Base-by-base conservation (phyloP, 2,888 invertebrate species). In the Fragum fragum region DNA sequence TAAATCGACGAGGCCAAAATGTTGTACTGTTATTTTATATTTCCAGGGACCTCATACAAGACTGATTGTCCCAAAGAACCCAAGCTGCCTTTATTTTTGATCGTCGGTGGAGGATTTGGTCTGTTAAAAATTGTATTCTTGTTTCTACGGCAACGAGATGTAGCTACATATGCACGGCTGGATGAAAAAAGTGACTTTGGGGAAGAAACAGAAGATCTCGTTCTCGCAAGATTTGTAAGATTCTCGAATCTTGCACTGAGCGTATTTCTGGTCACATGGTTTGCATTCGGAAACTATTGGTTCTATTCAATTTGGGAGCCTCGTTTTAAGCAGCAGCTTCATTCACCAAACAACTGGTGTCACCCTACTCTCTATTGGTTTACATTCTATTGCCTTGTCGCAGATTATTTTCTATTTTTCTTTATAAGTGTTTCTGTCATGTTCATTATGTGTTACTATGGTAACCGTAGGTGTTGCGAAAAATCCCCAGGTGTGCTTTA, bases 281-380 rank as follows among this genome's bases (percentile, higher is more conserved):
- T 97, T 92, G 96, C 96, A 0, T 95, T 96, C 87, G 97, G 97
- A 36, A 97, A 97, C 94, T 96, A 96, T 93, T 97, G 97, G 97
- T 97, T 97, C 21, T 95, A 97, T 63, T 95, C 95, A 83, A 97
- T 97, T 93, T 96, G 96, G 95, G 97, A 96, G 96, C 97, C 97
- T 0, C 96, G 97, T 90, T 97, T 96, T 94, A 95, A 96, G 0
- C 96, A 96, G 0, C 96, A 96, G 0, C 95, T 97, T 39, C 97
- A 96, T 94, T 96, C 97, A 84, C 97, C 97, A 0, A 96, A 97
- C 94, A 96, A 96, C 86, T 97, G 97, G 97, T 97, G 97, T 92
- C 96, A 97, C 61, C 57, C 47, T 9, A 69, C 76, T 28, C 55
- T 81, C 16, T 81, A 71, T 32, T 59, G 59, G 59, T 76, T 69